Evolutionary conservation across 2,797 vertebrate genomes (phyloP).

Genomic region (Mus caroli): DNA sequence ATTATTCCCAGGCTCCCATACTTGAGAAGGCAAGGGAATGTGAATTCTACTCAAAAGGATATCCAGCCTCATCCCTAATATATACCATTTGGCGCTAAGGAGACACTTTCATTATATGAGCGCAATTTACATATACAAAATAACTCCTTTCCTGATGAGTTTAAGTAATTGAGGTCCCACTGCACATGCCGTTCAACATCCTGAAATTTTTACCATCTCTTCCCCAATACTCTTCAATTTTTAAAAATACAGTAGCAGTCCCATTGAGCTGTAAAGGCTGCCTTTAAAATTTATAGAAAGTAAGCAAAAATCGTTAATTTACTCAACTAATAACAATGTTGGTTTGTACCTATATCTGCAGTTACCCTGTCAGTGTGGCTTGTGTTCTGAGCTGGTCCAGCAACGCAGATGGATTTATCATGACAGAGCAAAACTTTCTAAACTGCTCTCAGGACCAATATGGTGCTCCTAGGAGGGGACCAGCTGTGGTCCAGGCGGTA

Average conservation of each 20-base stretch:
- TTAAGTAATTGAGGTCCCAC: conserved; percentile 68
- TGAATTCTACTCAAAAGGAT: conserved; percentile 61
- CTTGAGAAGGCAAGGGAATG: conserved; percentile 54
- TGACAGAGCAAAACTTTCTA: conserved; percentile 23
- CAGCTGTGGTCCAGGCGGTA: conserved; percentile 20
- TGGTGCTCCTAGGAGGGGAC: background rate
- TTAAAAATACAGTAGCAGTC: conserved; percentile 40
- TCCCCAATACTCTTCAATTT: conserved; percentile 34
- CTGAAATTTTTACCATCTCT: conserved; percentile 67
- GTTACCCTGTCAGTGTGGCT: background rate
- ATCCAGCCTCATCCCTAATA: conserved; percentile 60
- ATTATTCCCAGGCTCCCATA: background rate
- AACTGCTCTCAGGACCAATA: background rate
- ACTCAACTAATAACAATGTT: conserved; percentile 21
- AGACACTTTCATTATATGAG: conserved; percentile 62
- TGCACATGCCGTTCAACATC: conserved; percentile 52
- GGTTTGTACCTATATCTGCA: background rate
- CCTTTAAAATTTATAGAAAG: conserved; percentile 59
- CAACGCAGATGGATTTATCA: background rate
- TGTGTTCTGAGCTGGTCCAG: background rate
- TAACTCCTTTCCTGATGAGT: conserved; percentile 70
- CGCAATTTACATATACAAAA: conserved; percentile 75
- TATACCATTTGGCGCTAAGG: conserved; percentile 58
- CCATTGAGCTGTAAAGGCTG: background rate
- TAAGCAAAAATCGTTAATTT: conserved; percentile 68